Conservation (phyloP, 2,888 invertebrate species). For the Abscondita cerata region DNA sequence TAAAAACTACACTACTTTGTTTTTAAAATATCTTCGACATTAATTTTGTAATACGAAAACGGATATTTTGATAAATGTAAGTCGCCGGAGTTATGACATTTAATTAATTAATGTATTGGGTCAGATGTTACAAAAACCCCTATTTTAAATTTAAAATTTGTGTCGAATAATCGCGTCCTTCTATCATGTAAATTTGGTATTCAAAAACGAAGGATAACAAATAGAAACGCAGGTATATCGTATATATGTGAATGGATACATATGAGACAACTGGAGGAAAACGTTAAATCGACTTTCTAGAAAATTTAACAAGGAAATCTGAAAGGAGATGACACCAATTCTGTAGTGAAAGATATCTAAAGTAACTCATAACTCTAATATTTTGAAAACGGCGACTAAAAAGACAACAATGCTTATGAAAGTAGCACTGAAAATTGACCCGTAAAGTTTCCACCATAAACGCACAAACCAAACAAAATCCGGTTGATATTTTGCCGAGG, state of each 20-base stretch:
- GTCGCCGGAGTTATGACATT: too few relatives aligned
- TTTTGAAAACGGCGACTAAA: conserved; percentile 33
- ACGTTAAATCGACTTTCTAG: conserved; percentile 15
- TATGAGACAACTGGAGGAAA: conserved; percentile 9
- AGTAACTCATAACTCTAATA: conserved; percentile 36
- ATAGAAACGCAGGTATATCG: background rate
- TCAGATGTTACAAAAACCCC: too few relatives aligned
- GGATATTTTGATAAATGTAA: background rate
- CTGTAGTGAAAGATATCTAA: conserved; percentile 7
- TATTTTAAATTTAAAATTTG: too few relatives aligned
- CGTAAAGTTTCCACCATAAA: conserved; percentile 38
- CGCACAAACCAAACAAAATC: conserved; percentile 40
- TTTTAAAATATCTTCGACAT: background rate
- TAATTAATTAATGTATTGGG: too few relatives aligned
- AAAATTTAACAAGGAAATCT: conserved; percentile 17
- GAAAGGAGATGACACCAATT: conserved; percentile 26
- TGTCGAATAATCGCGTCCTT: too few relatives aligned
- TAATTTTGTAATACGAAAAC: background rate
- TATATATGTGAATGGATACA: background rate
- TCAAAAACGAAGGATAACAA: background rate
- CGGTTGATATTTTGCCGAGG: conserved; percentile 36
- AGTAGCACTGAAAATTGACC: conserved; percentile 34
- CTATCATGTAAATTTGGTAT: background rate
- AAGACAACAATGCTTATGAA: conserved; percentile 30
- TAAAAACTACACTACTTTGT: background rate